Evolutionary conservation across 2,797 vertebrate genomes (phyloP).

Genomic region (Gallinago nigripennis): DNA sequence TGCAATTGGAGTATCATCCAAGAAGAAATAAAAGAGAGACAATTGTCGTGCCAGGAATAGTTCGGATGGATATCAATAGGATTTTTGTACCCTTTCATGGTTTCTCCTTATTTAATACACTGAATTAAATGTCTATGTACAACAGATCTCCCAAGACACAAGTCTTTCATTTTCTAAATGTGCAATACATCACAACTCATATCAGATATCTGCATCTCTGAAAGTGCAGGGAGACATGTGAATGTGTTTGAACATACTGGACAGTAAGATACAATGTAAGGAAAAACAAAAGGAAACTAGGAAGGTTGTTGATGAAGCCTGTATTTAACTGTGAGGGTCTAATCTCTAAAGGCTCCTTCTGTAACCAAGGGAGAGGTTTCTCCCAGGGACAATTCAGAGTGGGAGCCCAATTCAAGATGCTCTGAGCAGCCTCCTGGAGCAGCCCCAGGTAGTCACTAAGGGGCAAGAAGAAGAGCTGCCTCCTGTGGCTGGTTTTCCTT

Average conservation of each 20-base stretch:
- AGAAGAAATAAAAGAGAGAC: neutral
- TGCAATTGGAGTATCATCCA: neutral
- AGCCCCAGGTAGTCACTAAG: neutral
- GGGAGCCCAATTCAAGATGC: neutral
- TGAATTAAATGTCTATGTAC: neutral
- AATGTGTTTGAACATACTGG: neutral
- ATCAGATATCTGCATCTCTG: neutral
- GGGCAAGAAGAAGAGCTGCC: neutral
- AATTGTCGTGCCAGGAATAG: accelerated
- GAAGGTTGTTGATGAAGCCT: neutral
- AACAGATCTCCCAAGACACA: neutral
- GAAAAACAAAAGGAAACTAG: neutral
- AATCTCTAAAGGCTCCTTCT: neutral
- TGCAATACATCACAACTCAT: neutral
- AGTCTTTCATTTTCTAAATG: neutral
- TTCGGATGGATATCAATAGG: neutral
- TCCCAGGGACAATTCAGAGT: neutral
- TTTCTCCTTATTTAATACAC: neutral
- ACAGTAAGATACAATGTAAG: neutral
- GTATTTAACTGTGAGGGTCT: neutral
- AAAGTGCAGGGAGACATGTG: neutral
- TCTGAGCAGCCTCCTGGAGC: neutral
- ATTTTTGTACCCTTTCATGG: neutral
- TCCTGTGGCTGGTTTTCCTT: neutral
- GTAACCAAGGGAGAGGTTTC: neutral